These are phyloP conservation scores for Glossophaga mutica DNA, from an alignment of 2,797 vertebrate species.

Conservation along the genomic window DNA sequence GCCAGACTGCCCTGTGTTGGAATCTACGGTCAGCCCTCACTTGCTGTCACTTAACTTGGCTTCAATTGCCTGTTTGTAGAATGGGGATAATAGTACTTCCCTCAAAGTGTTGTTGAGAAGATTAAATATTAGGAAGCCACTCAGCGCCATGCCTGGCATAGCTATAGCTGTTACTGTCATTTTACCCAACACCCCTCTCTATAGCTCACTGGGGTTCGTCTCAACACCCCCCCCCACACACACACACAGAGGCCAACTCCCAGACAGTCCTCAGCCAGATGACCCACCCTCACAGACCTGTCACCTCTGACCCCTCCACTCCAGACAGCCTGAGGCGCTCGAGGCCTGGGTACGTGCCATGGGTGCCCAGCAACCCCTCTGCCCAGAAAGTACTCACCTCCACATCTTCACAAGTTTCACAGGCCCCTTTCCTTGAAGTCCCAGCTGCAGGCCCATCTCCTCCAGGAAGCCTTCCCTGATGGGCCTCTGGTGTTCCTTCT, in stretches of 20 bases:
- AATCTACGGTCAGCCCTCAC: neutral
- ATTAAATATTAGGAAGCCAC: neutral
- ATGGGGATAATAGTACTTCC: neutral
- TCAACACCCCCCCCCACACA: neutral
- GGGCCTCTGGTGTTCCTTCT: neutral
- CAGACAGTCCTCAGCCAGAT: neutral
- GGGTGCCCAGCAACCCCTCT: neutral
- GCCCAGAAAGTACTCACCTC: neutral
- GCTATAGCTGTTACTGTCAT: neutral
- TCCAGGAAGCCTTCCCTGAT: neutral
- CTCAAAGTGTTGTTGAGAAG: neutral
- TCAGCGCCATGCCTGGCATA: neutral
- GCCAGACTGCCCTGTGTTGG: neutral
- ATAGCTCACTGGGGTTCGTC: neutral
- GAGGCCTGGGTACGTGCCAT: neutral
- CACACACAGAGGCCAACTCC: neutral
- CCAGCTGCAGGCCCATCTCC: neutral
- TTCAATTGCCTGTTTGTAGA: neutral
- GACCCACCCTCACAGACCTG: neutral
- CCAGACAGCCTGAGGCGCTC: neutral
- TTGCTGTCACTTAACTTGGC: neutral
- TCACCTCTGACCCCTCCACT: neutral
- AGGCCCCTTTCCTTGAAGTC: neutral
- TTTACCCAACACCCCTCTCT: neutral
- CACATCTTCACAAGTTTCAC: neutral